Base-by-base conservation (phyloP, 2,113 vertebrate genomes). In the Pterocles orientalis region DNA sequence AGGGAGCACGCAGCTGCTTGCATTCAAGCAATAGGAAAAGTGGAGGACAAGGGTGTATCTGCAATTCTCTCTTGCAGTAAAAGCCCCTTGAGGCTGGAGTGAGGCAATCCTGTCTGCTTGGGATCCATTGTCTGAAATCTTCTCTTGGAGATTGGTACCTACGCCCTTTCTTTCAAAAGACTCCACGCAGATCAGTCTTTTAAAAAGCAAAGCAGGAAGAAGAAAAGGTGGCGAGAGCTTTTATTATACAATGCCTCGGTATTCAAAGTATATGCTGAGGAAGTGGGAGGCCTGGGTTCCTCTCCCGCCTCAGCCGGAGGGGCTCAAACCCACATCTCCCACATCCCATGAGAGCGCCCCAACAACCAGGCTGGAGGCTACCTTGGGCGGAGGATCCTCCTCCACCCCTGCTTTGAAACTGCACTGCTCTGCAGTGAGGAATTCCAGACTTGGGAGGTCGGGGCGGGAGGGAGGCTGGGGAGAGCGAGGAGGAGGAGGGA, bases 151-250 rank as follows among this genome's bases (percentile, higher is more conserved):
- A 95, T 96, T 85, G 95, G 94, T 96, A 97, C 95, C 96, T 97
- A 96, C 93, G 92, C 95, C 94, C 94, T 97, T 94, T 95, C 92
- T 97, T 97, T 97, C 95, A 97, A 96, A 96, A 97, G 95, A 73
- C 91, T 95, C 87, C 81, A 80, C 84, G 76, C 61, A 95, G 93
- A 95, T 96, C 90, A 57, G 89, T 57, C 93, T 91, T 94, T 80
- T 77, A 58, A 93, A 53, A 97, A 96, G 96, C 96, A 97, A 96
- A 97, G 96, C 95, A 96, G 96, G 95, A 96, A 96, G 94, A 96
- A 97, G 94, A 97, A 96, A 96, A 97, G 96, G 96, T 95, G 95
- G 85, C 94, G 94, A 96, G 94, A 93, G 93, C 93, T 96, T 95
- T 95, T 94, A 95, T 96, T 96, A 85, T 97, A 95, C 85, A 95